These are phyloP conservation scores for Tonatia bakeri DNA, from an alignment of 2,113 vertebrate species.

Conservation along the genomic window DNA sequence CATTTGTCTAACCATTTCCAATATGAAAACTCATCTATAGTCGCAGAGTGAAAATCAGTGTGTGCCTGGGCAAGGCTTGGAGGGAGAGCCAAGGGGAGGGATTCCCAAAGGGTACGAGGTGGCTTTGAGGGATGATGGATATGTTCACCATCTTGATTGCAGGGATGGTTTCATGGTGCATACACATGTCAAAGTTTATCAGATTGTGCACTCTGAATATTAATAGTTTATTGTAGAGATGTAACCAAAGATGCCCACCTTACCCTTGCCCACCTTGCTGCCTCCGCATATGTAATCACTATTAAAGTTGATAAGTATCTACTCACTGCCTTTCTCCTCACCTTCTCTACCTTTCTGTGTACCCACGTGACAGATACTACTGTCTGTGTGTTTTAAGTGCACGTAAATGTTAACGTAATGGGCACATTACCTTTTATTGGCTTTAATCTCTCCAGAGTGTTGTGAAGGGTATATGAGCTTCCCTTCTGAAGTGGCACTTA, in stretches of 20 bases:
- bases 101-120: not conserved
- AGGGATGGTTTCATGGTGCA: not conserved
- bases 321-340: not conserved
- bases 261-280: not conserved
- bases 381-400: not conserved
- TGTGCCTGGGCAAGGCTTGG: not conserved
- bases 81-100: not conserved
- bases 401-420: not conserved
- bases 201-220: not conserved
- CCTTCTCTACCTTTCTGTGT: not conserved
- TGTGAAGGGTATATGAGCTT: conserved; percentile 25
- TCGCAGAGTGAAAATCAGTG: not conserved
- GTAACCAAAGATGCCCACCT: not conserved
- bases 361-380: not conserved
- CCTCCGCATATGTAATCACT: not conserved
- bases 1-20: not conserved
- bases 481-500: not conserved
- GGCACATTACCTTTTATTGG: not conserved
- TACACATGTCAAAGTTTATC: not conserved
- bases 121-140: not conserved
- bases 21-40: not conserved
- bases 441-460: not conserved
- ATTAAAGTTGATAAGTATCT: not conserved
- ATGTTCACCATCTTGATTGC: not conserved
- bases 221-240: not conserved